Evolutionary conservation across 2,797 vertebrate species (phyloP).

Genomic region (Sphenodon punctatus): DNA sequence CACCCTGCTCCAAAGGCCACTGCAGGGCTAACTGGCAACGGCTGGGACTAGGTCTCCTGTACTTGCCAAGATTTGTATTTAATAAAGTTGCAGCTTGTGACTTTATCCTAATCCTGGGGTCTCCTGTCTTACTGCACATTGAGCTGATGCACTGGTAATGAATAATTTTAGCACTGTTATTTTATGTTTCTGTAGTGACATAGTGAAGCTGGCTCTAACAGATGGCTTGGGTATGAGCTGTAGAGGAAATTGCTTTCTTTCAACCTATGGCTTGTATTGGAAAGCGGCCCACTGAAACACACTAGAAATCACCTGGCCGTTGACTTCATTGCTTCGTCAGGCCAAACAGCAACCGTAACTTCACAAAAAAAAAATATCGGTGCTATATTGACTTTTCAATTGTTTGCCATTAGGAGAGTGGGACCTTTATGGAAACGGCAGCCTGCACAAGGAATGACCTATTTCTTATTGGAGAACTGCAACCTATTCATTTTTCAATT

Average conservation of each 20-base stretch:
- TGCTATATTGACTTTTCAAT: constrained; percentile 36
- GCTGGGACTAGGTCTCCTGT: too few relatives aligned
- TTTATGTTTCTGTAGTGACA: constrained; percentile 37
- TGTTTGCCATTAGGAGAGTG: constrained; percentile 18
- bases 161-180: neutral
- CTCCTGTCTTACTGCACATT: neutral
- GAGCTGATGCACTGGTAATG: neutral
- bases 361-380: constrained; percentile 32
- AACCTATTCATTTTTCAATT: constrained; percentile 59
- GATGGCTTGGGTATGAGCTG: constrained; percentile 5
- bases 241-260: neutral
- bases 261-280: neutral
- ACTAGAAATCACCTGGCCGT: constrained; percentile 9
- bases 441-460: constrained; percentile 27
- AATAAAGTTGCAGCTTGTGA: constrained; percentile 3
- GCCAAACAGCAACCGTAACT: constrained; percentile 21
- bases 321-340: constrained; percentile 55
- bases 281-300: constrained; percentile 17
- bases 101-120: constrained; percentile 25
- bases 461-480: constrained; percentile 35
- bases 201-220: constrained; percentile 7
- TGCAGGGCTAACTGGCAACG: too few relatives aligned
- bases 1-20: too few relatives aligned
- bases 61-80: neutral
- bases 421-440: constrained; percentile 40